phyloP scores from a whole-genome alignment of 1,140 invertebrate genomes.

The Nebria ingens region DNA sequence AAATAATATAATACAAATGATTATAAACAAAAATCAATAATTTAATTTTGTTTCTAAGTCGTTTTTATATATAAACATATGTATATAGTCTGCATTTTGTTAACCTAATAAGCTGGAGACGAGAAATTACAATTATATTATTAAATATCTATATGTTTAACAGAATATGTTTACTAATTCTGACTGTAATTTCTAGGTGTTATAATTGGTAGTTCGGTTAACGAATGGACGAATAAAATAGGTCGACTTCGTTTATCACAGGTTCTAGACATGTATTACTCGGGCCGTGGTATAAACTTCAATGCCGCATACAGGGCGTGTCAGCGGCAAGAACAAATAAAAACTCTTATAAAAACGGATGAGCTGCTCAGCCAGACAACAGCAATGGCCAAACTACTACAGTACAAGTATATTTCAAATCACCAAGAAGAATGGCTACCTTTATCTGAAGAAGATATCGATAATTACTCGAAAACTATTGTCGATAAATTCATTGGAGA shows the following conservation, averaged over 20 bases:
- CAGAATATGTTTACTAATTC: too few species aligned
- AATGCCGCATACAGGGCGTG: slow-evolving; percentile 44
- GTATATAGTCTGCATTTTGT: too few species aligned
- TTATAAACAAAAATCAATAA: too few species aligned
- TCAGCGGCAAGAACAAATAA: slow-evolving; percentile 40
- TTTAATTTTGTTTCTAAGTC: too few species aligned
- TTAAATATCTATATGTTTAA: too few species aligned
- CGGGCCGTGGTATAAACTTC: slow-evolving; percentile 45
- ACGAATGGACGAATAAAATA: slow-evolving; percentile 38
- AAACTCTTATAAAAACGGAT: slow-evolving; percentile 30
- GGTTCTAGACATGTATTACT: slow-evolving; percentile 59
- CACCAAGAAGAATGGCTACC: not conserved
- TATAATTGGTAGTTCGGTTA: slow-evolving; percentile 44
- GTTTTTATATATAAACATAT: too few species aligned
- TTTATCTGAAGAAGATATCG: not conserved
- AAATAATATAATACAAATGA: too few species aligned
- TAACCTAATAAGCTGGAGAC: too few species aligned
- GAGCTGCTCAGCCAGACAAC: slow-evolving; percentile 33
- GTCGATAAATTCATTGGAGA: not conserved
- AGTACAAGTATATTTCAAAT: slow-evolving; percentile 32
- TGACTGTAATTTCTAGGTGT: slow-evolving; percentile 45
- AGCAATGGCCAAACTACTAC: slow-evolving; percentile 34
- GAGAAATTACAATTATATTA: too few species aligned
- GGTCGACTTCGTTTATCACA: slow-evolving; percentile 47
- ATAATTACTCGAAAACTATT: not conserved